Base-by-base conservation (phyloP, 2,888 invertebrate genomes). In the Trissonchulus sp. region DNA sequence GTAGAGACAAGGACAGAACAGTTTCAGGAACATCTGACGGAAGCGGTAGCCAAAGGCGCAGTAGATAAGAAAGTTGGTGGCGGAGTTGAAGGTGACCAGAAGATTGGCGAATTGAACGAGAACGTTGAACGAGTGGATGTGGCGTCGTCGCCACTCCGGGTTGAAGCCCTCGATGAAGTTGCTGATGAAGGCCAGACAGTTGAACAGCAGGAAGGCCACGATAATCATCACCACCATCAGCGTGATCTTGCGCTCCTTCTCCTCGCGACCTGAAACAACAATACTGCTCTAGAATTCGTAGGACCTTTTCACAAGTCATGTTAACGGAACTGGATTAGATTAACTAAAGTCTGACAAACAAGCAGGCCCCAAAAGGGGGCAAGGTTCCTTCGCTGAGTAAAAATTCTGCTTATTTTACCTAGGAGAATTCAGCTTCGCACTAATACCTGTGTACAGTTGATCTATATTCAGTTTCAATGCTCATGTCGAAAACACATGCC, bases 1-100 rank as follows among this genome's bases (percentile, higher is more conserved):
- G 30, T 73, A 73, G 76, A 74, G 72, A 78, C 68, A 72, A 69
- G 71, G 77, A 72, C 82, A 83, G 3, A 83, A 78, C 75, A 82
- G 77, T 36, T 80, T 69, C 18, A 80, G 78, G 77, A 80, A 81
- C 78, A 82, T 79, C 68, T 79, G 79, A 31, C 83, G 79, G 77
- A 83, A 83, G 15, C 80, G 76, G 15, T 80, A 79, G 1, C 82
- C 82, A 68, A 83, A 82, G 23, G 82, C 78, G 3, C 81, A 82
- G 76, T 83, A 83, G 76, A 83, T 83, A 33, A 82, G 78, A 75
- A 83, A 82, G 78, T 83, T 83, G 1, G 81, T 81, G 8, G 83
- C 83, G 69, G 82, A 82, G 77, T 83, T 83, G 36, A 83, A 60
- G 74, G 82, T 81, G 31, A 83, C 80, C 62, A 83, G 77, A 34